Percentiles rank a stretch among this genome's conserved stretches.
These are phyloP conservation scores for Erinaceus europaeus DNA, from an alignment of 2,113 vertebrate species.

Conservation along the genomic window DNA sequence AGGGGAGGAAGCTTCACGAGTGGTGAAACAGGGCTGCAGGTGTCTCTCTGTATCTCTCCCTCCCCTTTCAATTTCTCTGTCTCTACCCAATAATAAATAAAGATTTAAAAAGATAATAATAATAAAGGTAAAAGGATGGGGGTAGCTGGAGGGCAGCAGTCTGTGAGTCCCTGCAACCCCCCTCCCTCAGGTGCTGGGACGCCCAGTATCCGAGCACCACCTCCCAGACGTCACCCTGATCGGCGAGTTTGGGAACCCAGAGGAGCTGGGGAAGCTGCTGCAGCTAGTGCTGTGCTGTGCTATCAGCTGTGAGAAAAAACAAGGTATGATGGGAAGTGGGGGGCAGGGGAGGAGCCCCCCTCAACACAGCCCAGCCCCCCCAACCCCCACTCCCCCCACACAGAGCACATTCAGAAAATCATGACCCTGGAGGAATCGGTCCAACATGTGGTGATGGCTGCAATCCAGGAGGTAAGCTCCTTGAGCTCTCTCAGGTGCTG, in stretches of 20 bases:
- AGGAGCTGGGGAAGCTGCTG: conserved; percentile 89
- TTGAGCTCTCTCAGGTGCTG: too few species aligned
- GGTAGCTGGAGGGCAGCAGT: neutral
- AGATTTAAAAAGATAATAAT: too few species aligned
- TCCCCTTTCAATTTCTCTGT: too few species aligned
- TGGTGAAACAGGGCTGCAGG: too few species aligned
- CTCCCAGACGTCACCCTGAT: conserved; percentile 89
- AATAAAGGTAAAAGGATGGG: too few species aligned
- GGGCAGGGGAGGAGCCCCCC: neutral
- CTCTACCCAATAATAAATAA: too few species aligned
- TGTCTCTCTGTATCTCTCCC: too few species aligned
- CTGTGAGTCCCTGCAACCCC: neutral
- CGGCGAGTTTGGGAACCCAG: conserved; percentile 86
- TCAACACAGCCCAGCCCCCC: neutral
- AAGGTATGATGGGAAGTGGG: conserved; percentile 81
- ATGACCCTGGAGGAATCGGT: conserved; percentile 94
- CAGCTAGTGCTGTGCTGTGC: conserved; percentile 92
- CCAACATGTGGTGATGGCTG: conserved; percentile 94
- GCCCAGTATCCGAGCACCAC: conserved; percentile 87
- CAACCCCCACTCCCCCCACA: conserved; percentile 25
- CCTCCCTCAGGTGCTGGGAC: conserved; percentile 84
- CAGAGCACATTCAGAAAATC: conserved; percentile 94
- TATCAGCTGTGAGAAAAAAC: conserved; percentile 93
- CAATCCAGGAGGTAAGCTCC: conserved; percentile 91
- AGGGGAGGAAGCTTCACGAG: too few species aligned